Base-by-base conservation (phyloP, 35 echinoderm and acorn worm species). In the Eucidaris tribuloides region DNA sequence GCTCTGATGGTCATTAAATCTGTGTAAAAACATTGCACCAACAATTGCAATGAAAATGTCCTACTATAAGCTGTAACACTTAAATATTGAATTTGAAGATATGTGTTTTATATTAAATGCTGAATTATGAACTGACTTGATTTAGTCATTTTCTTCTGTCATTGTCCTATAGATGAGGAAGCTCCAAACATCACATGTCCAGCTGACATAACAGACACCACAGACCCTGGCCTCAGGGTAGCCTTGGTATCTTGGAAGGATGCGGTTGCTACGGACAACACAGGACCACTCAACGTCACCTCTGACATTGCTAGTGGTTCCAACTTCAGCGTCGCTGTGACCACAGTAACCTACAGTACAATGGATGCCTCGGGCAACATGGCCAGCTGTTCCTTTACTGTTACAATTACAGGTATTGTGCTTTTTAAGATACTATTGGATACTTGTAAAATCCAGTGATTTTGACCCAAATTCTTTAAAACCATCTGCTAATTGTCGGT, bases 391-490 rank as follows among this genome's bases (percentile, higher is more conserved):
- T 37, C 57, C 11, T 91, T 91, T 66, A 46, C 24, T 1, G 46
- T 91, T 29, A 81, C 76, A 3, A 71, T 91, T 27, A 30, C 32
- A 49, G 76, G 89, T 91, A 79, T 7, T n/a, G 68, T 23, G n/a
- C 57, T n/a, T n/a, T n/a, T n/a, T n/a, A n/a, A n/a, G n/a, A n/a
- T n/a, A n/a, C n/a, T n/a, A n/a, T n/a, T n/a, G n/a, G n/a, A n/a
- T n/a, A n/a, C n/a, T n/a, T n/a, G n/a, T n/a, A n/a, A n/a, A n/a
- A n/a, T n/a, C n/a, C n/a, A n/a, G n/a, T n/a, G n/a, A n/a, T n/a
- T n/a, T n/a, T n/a, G n/a, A n/a, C n/a, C n/a, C n/a, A n/a, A n/a
- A n/a, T n/a, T n/a, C n/a, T n/a, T n/a, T n/a, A n/a, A n/a, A n/a
- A n/a, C n/a, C n/a, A n/a, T n/a, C n/a, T n/a, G n/a, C n/a, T n/a